phyloP scores from a whole-genome alignment of 2,888 invertebrate genomes.

The Lathronympha strigana region DNA sequence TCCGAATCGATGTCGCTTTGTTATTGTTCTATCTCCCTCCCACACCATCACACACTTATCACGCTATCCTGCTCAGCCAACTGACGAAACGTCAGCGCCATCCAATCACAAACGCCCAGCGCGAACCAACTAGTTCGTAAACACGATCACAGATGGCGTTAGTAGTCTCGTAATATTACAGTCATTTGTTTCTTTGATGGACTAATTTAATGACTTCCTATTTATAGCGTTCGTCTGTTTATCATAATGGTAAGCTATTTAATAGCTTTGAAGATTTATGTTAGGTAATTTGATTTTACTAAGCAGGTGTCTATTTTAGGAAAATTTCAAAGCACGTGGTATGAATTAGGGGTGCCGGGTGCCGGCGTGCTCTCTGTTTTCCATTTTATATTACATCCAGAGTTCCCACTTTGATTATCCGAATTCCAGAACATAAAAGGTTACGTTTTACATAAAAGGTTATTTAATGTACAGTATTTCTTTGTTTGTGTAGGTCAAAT shows the following conservation, averaged over 20 bases:
- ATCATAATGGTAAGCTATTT: constrained; percentile 10
- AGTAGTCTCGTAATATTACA: constrained; percentile 45
- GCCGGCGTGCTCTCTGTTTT: too few relatives aligned
- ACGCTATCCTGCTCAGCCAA: constrained; percentile 54
- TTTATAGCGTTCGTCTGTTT: constrained; percentile 19
- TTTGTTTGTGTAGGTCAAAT: too few relatives aligned
- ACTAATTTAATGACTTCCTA: constrained; percentile 33
- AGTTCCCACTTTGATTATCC: neutral
- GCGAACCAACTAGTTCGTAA: constrained; percentile 54
- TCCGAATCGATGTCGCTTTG: constrained; percentile 79
- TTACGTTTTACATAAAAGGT: too few relatives aligned
- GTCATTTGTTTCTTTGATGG: neutral
- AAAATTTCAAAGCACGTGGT: neutral
- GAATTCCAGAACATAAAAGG: too few relatives aligned
- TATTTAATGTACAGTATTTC: too few relatives aligned
- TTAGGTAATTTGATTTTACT: neutral
- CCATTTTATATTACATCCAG: neutral
- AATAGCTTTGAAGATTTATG: constrained; percentile 8
- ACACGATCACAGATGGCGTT: constrained; percentile 69
- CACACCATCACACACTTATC: constrained; percentile 45
- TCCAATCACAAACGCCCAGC: constrained; percentile 57
- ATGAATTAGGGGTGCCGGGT: neutral
- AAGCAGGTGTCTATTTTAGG: constrained; percentile 3
- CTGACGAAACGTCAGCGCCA: constrained; percentile 57
- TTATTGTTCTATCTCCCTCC: constrained; percentile 71